Percentiles rank a stretch among this genome's conserved stretches.
Evolutionary conservation across 2,797 vertebrate genomes (phyloP).

Genomic region (Podargus strigoides): DNA sequence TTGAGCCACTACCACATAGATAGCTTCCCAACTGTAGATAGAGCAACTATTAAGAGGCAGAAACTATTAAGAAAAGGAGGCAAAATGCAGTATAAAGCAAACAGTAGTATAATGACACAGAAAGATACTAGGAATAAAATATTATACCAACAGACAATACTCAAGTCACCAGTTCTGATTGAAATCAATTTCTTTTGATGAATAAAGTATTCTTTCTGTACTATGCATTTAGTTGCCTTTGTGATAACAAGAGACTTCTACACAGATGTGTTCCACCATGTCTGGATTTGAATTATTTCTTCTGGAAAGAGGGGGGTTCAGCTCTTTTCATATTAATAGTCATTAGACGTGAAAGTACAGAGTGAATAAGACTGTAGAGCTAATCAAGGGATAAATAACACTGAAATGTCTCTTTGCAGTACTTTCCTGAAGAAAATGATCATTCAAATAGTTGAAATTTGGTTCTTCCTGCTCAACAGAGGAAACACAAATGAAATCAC

Average conservation of each 20-base stretch:
- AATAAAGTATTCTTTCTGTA: not conserved
- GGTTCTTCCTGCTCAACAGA: not conserved
- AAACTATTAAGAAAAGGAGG: not conserved
- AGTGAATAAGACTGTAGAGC: not conserved
- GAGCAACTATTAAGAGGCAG: not conserved
- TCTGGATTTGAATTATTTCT: not conserved
- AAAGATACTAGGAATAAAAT: not conserved
- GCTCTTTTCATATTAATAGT: not conserved
- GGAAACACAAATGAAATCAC: conserved; percentile 27
- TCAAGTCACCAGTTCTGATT: not conserved
- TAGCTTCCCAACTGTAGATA: not conserved
- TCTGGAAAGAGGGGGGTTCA: not conserved
- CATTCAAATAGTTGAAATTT: conserved; percentile 12
- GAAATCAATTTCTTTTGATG: not conserved
- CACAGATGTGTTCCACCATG: not conserved
- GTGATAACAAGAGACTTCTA: not conserved
- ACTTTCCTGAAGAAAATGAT: conserved; percentile 31
- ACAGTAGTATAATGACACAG: not conserved
- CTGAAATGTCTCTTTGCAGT: conserved; percentile 14
- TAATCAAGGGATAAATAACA: conserved; percentile 45
- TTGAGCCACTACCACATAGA: not conserved
- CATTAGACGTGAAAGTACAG: not conserved
- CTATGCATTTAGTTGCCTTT: not conserved
- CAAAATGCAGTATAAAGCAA: not conserved
- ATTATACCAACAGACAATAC: not conserved